Evolutionary conservation across 2,113 vertebrate genomes (phyloP).

Genomic region (Oreochromis aureus): DNA sequence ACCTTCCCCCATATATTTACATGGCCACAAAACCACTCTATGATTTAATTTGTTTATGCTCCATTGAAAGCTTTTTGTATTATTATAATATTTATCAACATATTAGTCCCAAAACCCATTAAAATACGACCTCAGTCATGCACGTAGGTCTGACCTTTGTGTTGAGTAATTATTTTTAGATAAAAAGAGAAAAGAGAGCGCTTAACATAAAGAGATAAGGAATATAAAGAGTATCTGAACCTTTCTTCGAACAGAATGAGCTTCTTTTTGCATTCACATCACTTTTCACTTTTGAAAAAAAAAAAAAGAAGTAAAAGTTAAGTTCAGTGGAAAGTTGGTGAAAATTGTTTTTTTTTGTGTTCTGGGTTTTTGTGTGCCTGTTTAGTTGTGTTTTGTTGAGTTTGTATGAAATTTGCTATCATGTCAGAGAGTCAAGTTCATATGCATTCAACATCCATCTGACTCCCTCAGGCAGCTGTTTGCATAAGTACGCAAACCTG

Average conservation of each 20-base stretch:
- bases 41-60: not conserved
- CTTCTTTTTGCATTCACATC: not conserved
- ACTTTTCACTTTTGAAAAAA: not conserved
- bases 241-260: not conserved
- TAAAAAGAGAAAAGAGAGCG: not conserved
- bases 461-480: conserved; percentile 37
- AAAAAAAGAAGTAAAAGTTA: not conserved
- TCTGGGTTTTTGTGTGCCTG: not conserved
- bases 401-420: conserved; percentile 8
- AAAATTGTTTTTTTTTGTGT: not conserved
- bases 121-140: conserved; percentile 28
- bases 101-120: not conserved
- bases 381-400: not conserved
- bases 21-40: not conserved
- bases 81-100: not conserved
- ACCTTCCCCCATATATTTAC: not conserved
- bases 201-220: not conserved
- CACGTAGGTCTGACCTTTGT: conserved; percentile 24
- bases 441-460: conserved; percentile 31
- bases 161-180: conserved; percentile 3
- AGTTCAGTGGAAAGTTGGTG: not conserved
- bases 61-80: not conserved
- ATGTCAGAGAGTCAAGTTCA: conserved; percentile 31
- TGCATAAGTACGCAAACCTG: conserved; percentile 20
- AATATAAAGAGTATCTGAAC: not conserved